Conservation (phyloP, 2,113 vertebrate genomes). For the Fukomys damarensis region DNA sequence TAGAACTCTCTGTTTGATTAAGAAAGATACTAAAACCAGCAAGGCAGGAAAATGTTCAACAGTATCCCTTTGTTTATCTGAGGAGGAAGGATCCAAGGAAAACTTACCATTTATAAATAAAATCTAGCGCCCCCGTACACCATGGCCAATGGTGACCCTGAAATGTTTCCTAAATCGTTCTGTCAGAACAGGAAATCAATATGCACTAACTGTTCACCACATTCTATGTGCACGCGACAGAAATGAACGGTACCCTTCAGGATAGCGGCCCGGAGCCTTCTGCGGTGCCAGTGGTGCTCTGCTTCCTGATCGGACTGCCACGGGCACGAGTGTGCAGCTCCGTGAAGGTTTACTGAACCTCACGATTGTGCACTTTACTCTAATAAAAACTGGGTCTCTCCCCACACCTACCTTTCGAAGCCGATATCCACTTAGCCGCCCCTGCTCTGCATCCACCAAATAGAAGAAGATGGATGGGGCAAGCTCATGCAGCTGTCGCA, state of each 20-base stretch:
- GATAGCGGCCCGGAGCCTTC: background rate
- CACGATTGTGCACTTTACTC: background rate
- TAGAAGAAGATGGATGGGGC: slow-evolving; percentile 96
- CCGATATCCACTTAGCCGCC: slow-evolving; percentile 93
- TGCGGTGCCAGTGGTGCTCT: background rate
- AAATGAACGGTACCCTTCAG: background rate
- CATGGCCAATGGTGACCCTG: background rate
- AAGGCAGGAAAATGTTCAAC: background rate
- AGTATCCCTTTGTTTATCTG: background rate
- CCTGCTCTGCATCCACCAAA: slow-evolving; percentile 92
- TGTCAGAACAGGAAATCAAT: background rate
- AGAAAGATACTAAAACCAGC: background rate
- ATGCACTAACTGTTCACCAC: background rate
- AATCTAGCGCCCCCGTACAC: background rate
- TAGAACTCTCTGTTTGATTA: background rate
- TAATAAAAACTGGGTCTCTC: background rate
- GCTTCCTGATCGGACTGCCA: background rate
- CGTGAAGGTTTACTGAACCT: background rate
- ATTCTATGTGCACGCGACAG: background rate
- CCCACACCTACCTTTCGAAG: slow-evolving; percentile 90
- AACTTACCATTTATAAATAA: background rate
- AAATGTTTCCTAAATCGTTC: background rate
- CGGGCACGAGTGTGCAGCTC: background rate
- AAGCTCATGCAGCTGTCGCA: slow-evolving; percentile 95
- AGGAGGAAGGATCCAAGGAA: background rate